Conservation (phyloP, 2,797 vertebrate species). For the Pithecia hirsuta region DNA sequence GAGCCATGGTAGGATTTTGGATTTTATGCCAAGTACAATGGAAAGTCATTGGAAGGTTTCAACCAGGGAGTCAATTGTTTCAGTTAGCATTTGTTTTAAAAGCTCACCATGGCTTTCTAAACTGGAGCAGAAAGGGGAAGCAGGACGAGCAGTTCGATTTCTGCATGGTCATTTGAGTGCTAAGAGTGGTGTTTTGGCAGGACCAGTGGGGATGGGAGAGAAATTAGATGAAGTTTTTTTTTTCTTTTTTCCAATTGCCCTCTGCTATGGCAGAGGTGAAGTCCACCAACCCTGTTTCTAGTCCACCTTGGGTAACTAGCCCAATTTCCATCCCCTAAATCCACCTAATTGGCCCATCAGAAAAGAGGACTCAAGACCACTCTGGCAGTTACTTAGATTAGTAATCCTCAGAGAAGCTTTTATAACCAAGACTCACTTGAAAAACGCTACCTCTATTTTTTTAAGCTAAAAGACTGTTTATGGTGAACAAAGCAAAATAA, state of each 20-base stretch:
- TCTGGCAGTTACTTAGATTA: neutral
- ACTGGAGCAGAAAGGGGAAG: neutral
- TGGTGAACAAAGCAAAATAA: neutral
- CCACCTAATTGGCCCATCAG: neutral
- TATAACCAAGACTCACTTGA: neutral
- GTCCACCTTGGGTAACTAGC: neutral
- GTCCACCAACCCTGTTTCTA: neutral
- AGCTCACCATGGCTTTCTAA: neutral
- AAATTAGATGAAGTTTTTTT: neutral
- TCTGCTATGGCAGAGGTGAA: neutral
- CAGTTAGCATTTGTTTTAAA: neutral
- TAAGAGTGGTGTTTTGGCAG: fast-evolving
- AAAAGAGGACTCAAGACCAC: neutral
- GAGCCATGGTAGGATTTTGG: neutral
- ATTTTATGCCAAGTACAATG: neutral
- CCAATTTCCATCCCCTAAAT: neutral
- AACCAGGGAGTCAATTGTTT: neutral
- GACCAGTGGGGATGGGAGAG: neutral
- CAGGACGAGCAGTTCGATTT: neutral
- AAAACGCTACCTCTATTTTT: neutral
- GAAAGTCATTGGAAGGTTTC: neutral
- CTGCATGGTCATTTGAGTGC: neutral
- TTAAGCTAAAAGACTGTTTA: neutral
- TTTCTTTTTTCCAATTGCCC: neutral
- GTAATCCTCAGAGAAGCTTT: neutral